Conservation (phyloP, 2,113 vertebrate species). For the Paraplagusia blochii region DNA sequence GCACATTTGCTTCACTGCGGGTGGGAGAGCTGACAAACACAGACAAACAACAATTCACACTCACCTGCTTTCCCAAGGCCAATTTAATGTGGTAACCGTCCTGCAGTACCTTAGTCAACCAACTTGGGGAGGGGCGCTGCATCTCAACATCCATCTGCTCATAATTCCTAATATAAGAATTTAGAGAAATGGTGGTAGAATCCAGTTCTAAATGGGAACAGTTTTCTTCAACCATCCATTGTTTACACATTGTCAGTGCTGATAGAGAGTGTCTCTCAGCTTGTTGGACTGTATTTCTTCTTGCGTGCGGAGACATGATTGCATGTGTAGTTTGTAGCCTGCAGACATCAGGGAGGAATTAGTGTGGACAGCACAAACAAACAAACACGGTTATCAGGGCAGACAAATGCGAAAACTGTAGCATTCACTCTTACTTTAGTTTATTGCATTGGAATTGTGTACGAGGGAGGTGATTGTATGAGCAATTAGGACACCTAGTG, state of each 20-base stretch:
- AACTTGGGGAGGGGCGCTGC: no score
- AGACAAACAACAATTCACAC: no score
- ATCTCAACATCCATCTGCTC: no score
- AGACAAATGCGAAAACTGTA: neutral
- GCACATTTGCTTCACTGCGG: neutral
- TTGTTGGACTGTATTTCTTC: slow-evolving; percentile 20
- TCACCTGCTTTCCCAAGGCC: no score
- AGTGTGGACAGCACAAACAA: slow-evolving; percentile 10
- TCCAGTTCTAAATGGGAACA: no score
- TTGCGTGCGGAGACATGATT: slow-evolving; percentile 29
- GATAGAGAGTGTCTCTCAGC: slow-evolving; percentile 1
- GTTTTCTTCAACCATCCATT: neutral
- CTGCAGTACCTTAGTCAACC: no score
- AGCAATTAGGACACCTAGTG: no score
- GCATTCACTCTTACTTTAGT: no score
- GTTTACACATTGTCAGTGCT: neutral
- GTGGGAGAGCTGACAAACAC: no score
- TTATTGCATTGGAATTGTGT: neutral
- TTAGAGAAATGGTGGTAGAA: neutral
- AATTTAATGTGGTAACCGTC: no score
- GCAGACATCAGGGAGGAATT: slow-evolving; percentile 17
- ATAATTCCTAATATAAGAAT: neutral
- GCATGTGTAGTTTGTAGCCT: slow-evolving; percentile 43
- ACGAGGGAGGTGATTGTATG: neutral
- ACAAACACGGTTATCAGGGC: slow-evolving; percentile 7